Conservation (phyloP, 1,140 invertebrate genomes). For the Euschistus heros region DNA sequence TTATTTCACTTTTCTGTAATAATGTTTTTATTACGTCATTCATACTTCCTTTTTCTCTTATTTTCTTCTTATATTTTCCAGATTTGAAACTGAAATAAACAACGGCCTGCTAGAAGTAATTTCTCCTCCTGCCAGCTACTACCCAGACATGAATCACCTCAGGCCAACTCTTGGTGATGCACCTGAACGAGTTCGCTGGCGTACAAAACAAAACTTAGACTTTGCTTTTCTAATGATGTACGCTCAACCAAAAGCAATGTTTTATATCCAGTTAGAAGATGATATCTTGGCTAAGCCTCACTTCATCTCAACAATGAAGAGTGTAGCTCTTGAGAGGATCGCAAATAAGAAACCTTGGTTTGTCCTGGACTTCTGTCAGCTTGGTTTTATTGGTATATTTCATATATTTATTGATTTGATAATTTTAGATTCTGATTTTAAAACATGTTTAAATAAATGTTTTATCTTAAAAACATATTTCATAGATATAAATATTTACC, state of each 20-base stretch:
- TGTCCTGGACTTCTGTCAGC: conserved; percentile 85
- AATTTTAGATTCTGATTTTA: no score
- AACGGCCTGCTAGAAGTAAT: conserved; percentile 82
- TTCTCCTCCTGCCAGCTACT: conserved; percentile 72
- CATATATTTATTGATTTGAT: no score
- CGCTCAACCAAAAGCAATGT: conserved; percentile 65
- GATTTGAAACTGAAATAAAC: conserved; percentile 64
- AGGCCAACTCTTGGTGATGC: conserved; percentile 77
- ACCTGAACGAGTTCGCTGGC: conserved; percentile 79
- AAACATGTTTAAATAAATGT: no score
- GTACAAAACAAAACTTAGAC: conserved; percentile 94
- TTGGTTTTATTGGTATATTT: conserved; percentile 75
- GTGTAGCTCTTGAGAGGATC: conserved; percentile 71
- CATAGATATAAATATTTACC: no score
- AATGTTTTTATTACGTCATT: no score
- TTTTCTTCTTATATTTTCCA: conserved; percentile 35
- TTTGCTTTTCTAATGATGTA: conserved; percentile 95
- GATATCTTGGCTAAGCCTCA: conserved; percentile 83
- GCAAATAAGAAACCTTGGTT: conserved; percentile 70
- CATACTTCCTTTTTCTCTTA: no score
- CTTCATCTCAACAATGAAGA: conserved; percentile 79
- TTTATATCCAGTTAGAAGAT: conserved; percentile 87
- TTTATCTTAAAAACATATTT: no score
- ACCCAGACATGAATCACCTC: conserved; percentile 74
- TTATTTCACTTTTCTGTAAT: no score